Evolutionary conservation across 1,140 invertebrate genomes (phyloP).

Genomic region (Achatina immaculata): DNA sequence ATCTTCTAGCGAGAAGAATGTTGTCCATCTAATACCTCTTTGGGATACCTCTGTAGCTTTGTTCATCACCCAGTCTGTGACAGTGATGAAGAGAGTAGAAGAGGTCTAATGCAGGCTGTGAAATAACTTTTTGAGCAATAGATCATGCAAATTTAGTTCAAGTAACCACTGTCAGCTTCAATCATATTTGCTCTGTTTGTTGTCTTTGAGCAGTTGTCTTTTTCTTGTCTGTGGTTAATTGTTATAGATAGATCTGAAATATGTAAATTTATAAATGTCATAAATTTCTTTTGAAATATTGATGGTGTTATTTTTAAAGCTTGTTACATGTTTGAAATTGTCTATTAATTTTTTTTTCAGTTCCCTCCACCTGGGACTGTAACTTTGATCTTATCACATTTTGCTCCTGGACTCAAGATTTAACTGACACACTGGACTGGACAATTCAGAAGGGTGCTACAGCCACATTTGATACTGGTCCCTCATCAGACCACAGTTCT

Average conservation of each 20-base stretch:
- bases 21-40: too few relatives aligned
- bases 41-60: too few relatives aligned
- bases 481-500: constrained; percentile 63
- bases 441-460: constrained; percentile 56
- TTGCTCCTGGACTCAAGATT: constrained; percentile 60
- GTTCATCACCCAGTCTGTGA: too few relatives aligned
- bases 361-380: constrained; percentile 45
- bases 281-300: background rate
- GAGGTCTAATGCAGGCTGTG: too few relatives aligned
- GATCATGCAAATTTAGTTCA: too few relatives aligned
- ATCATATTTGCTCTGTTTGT: too few relatives aligned
- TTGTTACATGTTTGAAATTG: background rate
- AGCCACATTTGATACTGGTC: constrained; percentile 55
- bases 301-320: too few relatives aligned
- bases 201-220: too few relatives aligned
- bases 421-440: constrained; percentile 66
- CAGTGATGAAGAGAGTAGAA: too few relatives aligned
- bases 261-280: background rate
- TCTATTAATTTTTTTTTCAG: constrained; percentile 28
- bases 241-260: background rate
- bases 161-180: too few relatives aligned
- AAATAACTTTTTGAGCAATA: too few relatives aligned
- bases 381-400: constrained; percentile 59
- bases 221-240: background rate
- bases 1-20: too few relatives aligned